Evolutionary conservation across 1,140 invertebrate species (phyloP).

Genomic region (Myzus persicae): DNA sequence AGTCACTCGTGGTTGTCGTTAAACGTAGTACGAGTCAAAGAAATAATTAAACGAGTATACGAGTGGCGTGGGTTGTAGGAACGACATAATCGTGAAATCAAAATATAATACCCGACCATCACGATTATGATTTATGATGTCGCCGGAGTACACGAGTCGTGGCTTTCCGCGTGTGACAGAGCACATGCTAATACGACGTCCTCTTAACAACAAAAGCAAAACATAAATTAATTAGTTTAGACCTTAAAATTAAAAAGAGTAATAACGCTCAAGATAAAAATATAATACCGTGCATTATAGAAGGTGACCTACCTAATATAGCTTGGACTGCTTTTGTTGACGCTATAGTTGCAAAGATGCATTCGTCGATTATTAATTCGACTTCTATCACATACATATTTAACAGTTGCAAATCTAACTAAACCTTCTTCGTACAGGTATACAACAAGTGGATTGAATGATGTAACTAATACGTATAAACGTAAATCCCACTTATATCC

Average conservation of each 20-base stretch:
- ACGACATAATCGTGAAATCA: too few species aligned
- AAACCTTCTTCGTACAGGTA: constrained; percentile 89
- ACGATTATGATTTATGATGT: too few species aligned
- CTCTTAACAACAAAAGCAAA: background rate
- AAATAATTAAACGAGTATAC: too few species aligned
- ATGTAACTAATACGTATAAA: constrained; percentile 85
- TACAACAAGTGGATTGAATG: constrained; percentile 82
- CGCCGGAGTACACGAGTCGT: too few species aligned
- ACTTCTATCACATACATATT: constrained; percentile 81
- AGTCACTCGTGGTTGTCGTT: too few species aligned
- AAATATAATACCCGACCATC: too few species aligned
- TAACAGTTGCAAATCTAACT: constrained; percentile 85
- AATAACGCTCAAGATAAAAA: background rate
- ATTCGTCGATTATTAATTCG: constrained; percentile 90
- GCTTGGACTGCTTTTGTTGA: constrained; percentile 91
- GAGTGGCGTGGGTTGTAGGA: too few species aligned
- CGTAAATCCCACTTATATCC: constrained; percentile 94
- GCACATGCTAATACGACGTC: background rate
- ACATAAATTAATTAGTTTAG: background rate
- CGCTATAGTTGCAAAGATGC: constrained; percentile 93
- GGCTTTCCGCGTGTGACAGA: background rate
- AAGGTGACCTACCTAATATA: constrained; percentile 78
- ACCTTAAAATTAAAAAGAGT: background rate
- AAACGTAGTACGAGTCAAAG: too few species aligned
- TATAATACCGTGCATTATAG: background rate